Evolutionary conservation across 2,113 vertebrate genomes (phyloP).

Genomic region (Carassius carassius): DNA sequence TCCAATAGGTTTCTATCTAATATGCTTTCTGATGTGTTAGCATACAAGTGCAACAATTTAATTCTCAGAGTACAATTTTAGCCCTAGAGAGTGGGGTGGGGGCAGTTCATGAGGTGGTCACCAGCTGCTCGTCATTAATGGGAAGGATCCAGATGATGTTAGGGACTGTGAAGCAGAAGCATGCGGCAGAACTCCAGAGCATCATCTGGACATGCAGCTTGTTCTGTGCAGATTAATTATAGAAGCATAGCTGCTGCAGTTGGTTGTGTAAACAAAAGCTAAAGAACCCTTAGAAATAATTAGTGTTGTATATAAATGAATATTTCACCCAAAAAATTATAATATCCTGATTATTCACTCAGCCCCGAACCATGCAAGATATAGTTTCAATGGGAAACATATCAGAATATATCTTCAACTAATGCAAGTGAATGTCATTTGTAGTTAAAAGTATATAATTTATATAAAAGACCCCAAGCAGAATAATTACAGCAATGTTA

Average conservation of each 20-base stretch:
- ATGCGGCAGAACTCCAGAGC: neutral
- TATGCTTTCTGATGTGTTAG: neutral
- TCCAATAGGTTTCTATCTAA: neutral
- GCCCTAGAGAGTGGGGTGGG: neutral
- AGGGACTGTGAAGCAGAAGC: neutral
- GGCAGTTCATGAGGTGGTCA: conserved; percentile 7
- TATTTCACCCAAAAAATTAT: too few species aligned
- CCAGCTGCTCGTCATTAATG: conserved; percentile 6
- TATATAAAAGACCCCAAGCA: neutral
- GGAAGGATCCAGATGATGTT: conserved; percentile 21
- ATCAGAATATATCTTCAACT: neutral
- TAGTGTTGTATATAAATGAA: neutral
- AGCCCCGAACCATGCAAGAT: neutral
- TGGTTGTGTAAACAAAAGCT: neutral
- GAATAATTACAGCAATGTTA: neutral
- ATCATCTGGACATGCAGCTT: neutral
- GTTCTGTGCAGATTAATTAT: neutral
- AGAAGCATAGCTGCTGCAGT: neutral
- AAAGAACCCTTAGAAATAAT: neutral
- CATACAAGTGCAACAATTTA: neutral
- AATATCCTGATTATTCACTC: too few species aligned
- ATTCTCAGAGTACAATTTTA: neutral
- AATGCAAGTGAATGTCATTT: neutral
- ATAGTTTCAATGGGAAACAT: neutral
- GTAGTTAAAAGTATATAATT: neutral